Base-by-base conservation (phyloP, 2,888 invertebrate species). In the Cephus rjabovi region DNA sequence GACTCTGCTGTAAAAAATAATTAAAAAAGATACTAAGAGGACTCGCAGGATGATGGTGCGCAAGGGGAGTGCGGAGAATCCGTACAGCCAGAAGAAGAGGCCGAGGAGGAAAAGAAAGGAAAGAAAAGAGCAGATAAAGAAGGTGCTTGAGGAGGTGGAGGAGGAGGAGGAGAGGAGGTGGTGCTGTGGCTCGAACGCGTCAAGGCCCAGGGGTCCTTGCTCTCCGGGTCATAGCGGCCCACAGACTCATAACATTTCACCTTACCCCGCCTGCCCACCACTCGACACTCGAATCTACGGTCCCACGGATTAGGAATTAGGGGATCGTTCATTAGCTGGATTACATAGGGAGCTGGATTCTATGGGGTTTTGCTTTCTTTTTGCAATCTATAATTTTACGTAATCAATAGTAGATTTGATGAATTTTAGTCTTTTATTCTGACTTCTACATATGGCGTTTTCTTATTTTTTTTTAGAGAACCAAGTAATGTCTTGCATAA, bases 141-240 rank as follows among this genome's bases (percentile, higher is more conserved):
- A 40, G 40, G 40, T 40, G 40, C 40, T 15, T 15, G 83, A 84
- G 40, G 79, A 30, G 77, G 34, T 31, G 56, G 79, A 77, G 12
- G 70, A 83, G 71, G 70, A 83, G 71, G 82, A 30, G 77, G 34
- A 34, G 37, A 80, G 76, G 79, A 78, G 85, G 82, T 84, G 40
- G 82, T 84, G 40, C 40, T 15, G 40, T 40, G 82, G 77, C 74
- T 82, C 82, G 84, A 86, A 85, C 86, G 84, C 87, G 87, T 88
- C 90, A 90, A 90, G 90, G 90, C 86, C 90, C 87, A 87, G 85
- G 89, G 90, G 90, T 90, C 90, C 87, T 90, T 90, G 90, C 89
- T 88, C 90, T 87, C 89, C 86, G 85, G 87, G 87, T 87, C 88
- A 89, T 86, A 87, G 86, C 79, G 76, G 79, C 79, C 69, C 82